Base-by-base conservation (phyloP, 2,797 vertebrate species). In the Rhinogobio ventralis region DNA sequence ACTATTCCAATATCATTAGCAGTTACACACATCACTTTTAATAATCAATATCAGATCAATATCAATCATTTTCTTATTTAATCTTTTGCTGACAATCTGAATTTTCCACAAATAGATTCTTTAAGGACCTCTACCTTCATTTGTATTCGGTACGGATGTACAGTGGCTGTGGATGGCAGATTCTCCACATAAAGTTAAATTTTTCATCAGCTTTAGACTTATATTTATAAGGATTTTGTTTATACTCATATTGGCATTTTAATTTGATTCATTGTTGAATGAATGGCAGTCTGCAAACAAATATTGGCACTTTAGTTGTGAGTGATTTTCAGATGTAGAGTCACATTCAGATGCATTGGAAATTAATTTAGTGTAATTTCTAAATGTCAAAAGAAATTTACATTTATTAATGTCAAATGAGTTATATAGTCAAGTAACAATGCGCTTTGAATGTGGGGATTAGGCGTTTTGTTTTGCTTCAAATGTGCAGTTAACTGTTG, bases 321-420 rank as follows among this genome's bases (percentile, higher is more conserved):
- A 84, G 60, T 39, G 51, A 53, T 77, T 87, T 89, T 74, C 64
- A 67, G 85, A 87, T 81, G 8, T n/a, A 78, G 83, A 71, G 23
- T 77, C 53, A 30, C 25, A 68, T 86, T 81, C 42, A 86, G 73
- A 76, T 51, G 57, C 36, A 45, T 78, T 53, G 33, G 28, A 87
- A 86, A 86, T 86, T 71, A 53, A 82, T 89, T 89, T 66, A 64
- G 25, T 28, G 17, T 85, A 8, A 78, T 82, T 87, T 83, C 53
- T 83, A 82, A 87, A 87, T 79, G 84, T 81, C 84, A 89, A 39
- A 30, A 45, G 64, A 81, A 82, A 85, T 86, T 83, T 78, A 80
- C 71, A 85, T 82, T 74, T 75, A 87, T 88, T 86, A 62, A 76
- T 84, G 78, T 76, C 68, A 83, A 76, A 83, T 83, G 49, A 84